phyloP scores from a whole-genome alignment of 1,140 invertebrate genomes.

The Drosophila hydei region DNA sequence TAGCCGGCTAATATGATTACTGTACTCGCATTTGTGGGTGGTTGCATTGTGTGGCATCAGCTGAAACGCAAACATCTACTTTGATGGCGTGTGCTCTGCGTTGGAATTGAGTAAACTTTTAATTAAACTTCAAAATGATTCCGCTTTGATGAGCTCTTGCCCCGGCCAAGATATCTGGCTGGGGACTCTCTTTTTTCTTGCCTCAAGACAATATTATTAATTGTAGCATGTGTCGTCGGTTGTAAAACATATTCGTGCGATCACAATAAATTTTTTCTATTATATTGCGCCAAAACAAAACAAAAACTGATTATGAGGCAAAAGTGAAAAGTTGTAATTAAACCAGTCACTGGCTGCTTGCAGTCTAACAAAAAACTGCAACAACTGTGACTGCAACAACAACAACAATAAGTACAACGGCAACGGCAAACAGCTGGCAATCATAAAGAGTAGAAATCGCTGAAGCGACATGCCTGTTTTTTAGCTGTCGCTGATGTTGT shows the following conservation, averaged over 20 bases:
- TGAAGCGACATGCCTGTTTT: slow-evolving; percentile 54
- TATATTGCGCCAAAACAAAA: slow-evolving; percentile 43
- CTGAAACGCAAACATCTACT: slow-evolving; percentile 61
- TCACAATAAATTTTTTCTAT: slow-evolving; percentile 69
- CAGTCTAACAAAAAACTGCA: slow-evolving; percentile 53
- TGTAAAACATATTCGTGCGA: slow-evolving; percentile 72
- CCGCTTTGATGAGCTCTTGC: slow-evolving; percentile 68
- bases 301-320: slow-evolving; percentile 78
- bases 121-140: slow-evolving; percentile 75
- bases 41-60: slow-evolving; percentile 3
- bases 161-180: slow-evolving; percentile 13
- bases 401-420: slow-evolving; percentile 26
- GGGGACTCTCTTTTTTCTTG: slow-evolving; percentile 18
- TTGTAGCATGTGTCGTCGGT: slow-evolving; percentile 73
- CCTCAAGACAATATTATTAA: slow-evolving; percentile 66
- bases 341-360: slow-evolving; percentile 75
- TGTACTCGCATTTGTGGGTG: slow-evolving; percentile 22
- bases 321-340: slow-evolving; percentile 82
- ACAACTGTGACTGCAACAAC: slow-evolving; percentile 62
- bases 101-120: slow-evolving; percentile 71
- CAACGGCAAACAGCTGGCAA: slow-evolving; percentile 45
- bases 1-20: slow-evolving; percentile 9
- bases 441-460: slow-evolving; percentile 80
- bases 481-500: slow-evolving; percentile 28
- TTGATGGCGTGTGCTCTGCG: slow-evolving; percentile 41